Base-by-base conservation (phyloP, 1,140 invertebrate species). In the Oreohelix idahoensis region DNA sequence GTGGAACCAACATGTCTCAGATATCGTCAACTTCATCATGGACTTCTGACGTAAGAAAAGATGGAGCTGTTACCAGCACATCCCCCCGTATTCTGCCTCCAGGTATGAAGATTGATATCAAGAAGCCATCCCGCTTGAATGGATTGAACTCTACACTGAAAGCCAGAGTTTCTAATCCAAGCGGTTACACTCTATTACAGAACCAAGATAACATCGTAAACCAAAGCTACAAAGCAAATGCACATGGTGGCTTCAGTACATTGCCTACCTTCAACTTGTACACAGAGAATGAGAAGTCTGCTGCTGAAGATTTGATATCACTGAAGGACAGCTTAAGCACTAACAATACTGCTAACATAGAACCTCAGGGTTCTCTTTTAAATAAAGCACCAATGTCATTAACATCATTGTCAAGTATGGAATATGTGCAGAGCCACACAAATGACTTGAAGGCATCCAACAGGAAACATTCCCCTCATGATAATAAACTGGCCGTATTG, bases 71-170 rank as follows among this genome's bases (percentile, higher is more conserved):
- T 20, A 36, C 80, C 15, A 39, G 23, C 23, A 17, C 70, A 23
- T 74, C 69, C 26, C 71, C 80, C n/a, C 70, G 80, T 39, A 82
- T 82, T 58, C 36, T 82, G 20, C 80, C 80, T 26, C 80, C 71
- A 29, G 80, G 80, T 20, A 82, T 51, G n/a, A 82, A 82, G 32
- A 82, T 82, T 53, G 80, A 82, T 75, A 74, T 82, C 5, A 82
- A 82, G 42, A 73, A 75, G 45, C 45, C 79, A 8, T 38, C 79
- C 26, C 66, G 66, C 26, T 17, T n/a, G 29, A 82, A 75, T 63
- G 80, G 69, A 10, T 2, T 75, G 20, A 82, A 75, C 13, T 15
- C 20, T n/a, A 13, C 38, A 35, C 79, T 80, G 26, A 71, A 38
- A 13, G 38, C 49, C 20, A 80, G 32, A 73, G 38, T 49, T 26